Conservation (phyloP, 1,140 invertebrate genomes). For the Vollenhovia emeryi region DNA sequence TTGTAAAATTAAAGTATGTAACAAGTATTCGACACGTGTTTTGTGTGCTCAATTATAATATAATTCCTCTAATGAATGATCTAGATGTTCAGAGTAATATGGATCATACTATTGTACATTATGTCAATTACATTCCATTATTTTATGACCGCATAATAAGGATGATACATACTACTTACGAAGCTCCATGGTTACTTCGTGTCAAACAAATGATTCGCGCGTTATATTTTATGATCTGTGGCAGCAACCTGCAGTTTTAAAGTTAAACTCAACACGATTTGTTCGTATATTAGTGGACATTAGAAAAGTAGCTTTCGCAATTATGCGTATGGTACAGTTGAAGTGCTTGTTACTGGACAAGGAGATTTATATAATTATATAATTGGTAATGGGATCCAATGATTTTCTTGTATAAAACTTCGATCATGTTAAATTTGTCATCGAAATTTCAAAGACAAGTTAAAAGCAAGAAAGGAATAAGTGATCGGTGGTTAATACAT, state of each 20-base stretch:
- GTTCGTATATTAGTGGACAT: neutral
- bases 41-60: no score
- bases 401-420: neutral
- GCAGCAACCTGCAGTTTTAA: neutral
- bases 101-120: neutral
- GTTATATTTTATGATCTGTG: neutral
- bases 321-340: neutral
- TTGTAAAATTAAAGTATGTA: neutral
- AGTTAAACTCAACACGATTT: neutral
- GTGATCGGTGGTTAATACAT: slow-evolving; percentile 49
- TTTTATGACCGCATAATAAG: neutral
- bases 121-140: no score
- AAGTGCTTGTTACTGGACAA: neutral
- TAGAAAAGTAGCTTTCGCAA: neutral
- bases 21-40: neutral
- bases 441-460: neutral
- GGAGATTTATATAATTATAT: neutral
- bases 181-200: neutral
- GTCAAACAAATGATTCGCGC: neutral
- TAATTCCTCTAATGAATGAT: neutral
- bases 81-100: neutral
- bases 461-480: neutral
- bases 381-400: neutral
- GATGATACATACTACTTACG: neutral
- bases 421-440: neutral